Percentiles rank a stretch among this genome's conserved stretches.
These are phyloP conservation scores for Pristiophorus japonicus DNA, from an alignment of 2,113 vertebrate genomes.

Conservation along the genomic window DNA sequence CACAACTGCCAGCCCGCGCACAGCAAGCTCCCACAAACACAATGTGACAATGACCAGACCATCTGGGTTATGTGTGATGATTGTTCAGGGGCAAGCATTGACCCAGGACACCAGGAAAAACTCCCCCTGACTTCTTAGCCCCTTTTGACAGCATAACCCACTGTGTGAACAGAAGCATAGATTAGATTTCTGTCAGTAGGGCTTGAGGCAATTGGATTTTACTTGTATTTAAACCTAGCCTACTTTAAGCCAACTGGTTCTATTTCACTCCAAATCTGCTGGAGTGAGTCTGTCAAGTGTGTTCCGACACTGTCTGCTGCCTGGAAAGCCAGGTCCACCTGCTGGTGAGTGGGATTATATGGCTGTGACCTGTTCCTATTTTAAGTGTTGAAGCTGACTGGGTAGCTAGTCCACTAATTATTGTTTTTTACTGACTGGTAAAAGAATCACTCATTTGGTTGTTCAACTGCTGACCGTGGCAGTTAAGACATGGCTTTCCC, in stretches of 20 bases:
- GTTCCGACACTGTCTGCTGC: neutral
- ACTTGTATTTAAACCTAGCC: neutral
- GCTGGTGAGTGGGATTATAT: neutral
- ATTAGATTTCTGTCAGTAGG: neutral
- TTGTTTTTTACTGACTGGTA: neutral
- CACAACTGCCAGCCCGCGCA: no score
- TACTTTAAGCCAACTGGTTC: neutral
- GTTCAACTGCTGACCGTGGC: neutral
- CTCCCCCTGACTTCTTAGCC: neutral
- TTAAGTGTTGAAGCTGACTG: neutral
- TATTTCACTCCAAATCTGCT: neutral
- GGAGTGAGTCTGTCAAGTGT: neutral
- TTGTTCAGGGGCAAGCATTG: no score
- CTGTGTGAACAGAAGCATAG: neutral
- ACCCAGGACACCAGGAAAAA: no score
- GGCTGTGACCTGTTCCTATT: neutral
- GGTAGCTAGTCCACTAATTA: neutral
- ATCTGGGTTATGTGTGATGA: no score
- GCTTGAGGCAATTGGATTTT: neutral
- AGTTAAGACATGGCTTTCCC: neutral
- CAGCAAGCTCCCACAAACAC: no score
- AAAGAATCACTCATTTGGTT: neutral
- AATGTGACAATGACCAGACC: no score
- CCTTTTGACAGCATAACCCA: neutral
- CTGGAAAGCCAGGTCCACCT: neutral